phyloP scores from a whole-genome alignment of 2,113 vertebrate species.

The Cranoglanis bouderius region DNA sequence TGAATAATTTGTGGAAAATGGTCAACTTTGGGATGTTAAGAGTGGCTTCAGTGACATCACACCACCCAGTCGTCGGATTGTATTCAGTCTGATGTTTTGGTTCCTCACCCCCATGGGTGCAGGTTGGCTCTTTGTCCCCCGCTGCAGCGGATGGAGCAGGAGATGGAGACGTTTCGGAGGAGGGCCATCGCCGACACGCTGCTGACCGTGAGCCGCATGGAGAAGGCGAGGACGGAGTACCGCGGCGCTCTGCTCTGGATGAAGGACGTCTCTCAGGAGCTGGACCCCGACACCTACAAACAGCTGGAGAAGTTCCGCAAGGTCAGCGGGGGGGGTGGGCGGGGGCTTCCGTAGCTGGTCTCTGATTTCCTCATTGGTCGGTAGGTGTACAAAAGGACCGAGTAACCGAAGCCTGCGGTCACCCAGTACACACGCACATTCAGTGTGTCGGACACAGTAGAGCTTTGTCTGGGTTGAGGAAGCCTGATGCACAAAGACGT shows the following conservation, averaged over 20 bases:
- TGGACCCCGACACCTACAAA: conserved; percentile 84
- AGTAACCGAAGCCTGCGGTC: background rate
- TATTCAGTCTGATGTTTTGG: background rate
- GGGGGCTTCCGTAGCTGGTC: background rate
- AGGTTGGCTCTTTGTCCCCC: conserved; percentile 78
- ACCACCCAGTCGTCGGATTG: background rate
- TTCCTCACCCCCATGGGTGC: conserved; percentile 3
- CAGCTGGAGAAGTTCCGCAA: conserved; percentile 86
- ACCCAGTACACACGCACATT: background rate
- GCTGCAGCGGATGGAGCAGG: conserved; percentile 79
- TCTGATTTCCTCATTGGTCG: conserved; percentile 5
- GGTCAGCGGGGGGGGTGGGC: conserved; percentile 63
- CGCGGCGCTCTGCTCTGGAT: conserved; percentile 80
- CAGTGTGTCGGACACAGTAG: background rate
- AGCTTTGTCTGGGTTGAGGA: background rate
- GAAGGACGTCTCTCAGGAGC: conserved; percentile 82
- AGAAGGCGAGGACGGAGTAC: conserved; percentile 81
- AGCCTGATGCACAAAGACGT: background rate
- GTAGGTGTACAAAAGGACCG: background rate
- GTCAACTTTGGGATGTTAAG: no score
- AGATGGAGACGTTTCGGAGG: conserved; percentile 80
- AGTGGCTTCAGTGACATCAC: background rate
- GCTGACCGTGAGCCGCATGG: conserved; percentile 81
- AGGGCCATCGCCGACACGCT: conserved; percentile 79
- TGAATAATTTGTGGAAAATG: no score